Evolutionary conservation across 1,140 invertebrate genomes (phyloP).

Genomic region (Paracyclopina nana): DNA sequence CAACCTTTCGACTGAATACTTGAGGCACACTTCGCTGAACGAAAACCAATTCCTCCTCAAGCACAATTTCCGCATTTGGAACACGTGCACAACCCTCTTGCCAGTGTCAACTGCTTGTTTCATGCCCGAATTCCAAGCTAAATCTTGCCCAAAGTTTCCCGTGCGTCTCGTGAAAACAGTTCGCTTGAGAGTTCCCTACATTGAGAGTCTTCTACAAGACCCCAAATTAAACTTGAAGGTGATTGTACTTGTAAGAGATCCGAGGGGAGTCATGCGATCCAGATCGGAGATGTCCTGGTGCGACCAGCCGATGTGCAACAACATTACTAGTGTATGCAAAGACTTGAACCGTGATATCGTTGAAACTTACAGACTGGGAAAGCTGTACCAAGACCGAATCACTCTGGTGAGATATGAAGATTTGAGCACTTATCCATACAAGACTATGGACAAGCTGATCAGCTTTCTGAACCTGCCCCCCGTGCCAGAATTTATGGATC

Average conservation of each 20-base stretch:
- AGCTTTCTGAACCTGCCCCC: conserved; percentile 18
- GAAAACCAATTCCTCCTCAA: conserved; percentile 14
- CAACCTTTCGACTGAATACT: background rate
- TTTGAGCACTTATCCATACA: conserved; percentile 19
- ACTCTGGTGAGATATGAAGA: conserved; percentile 22
- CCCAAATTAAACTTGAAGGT: conserved; percentile 18
- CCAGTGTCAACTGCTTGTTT: conserved; percentile 8
- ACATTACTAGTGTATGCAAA: conserved; percentile 18
- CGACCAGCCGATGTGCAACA: conserved; percentile 17
- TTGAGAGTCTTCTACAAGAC: background rate
- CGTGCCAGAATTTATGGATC: no score
- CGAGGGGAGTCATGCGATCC: conserved; percentile 21
- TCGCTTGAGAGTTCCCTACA: background rate
- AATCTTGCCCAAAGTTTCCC: conserved; percentile 8
- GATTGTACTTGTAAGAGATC: conserved; percentile 22
- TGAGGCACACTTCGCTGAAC: background rate
- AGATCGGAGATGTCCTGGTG: conserved; percentile 22
- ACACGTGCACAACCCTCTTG: conserved; percentile 5
- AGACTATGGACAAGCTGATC: conserved; percentile 19
- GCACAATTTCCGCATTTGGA: conserved; percentile 15
- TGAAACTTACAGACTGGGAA: conserved; percentile 18
- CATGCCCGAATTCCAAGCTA: conserved; percentile 3
- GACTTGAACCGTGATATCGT: conserved; percentile 18
- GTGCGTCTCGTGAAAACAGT: conserved; percentile 16
- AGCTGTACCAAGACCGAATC: conserved; percentile 18